Evolutionary conservation across 2,888 invertebrate genomes (phyloP).

Genomic region (Scrobipalpa costella): DNA sequence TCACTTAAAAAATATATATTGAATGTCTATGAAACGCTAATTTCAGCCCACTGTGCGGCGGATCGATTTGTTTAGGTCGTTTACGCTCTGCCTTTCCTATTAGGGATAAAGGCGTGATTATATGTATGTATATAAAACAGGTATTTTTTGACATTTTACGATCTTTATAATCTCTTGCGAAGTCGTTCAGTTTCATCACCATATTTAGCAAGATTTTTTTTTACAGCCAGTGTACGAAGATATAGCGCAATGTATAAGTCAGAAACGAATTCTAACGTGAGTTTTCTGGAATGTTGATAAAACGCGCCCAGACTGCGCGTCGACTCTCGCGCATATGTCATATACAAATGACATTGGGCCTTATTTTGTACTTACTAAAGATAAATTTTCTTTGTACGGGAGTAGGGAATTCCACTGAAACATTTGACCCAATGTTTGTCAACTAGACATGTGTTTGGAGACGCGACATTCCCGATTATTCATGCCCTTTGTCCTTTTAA

Average conservation of each 20-base stretch:
- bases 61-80: no score
- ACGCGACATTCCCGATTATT: slow-evolving; percentile 16
- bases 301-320: slow-evolving; percentile 15
- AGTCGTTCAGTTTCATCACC: no score
- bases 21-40: no score
- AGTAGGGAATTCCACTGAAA: slow-evolving; percentile 19
- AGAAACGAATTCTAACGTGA: neutral
- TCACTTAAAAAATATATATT: no score
- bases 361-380: neutral
- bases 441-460: slow-evolving; percentile 6
- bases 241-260: neutral
- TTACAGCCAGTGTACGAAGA: no score
- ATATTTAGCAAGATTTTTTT: no score
- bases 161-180: no score
- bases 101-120: no score
- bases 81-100: no score
- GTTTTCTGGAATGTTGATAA: slow-evolving; percentile 22
- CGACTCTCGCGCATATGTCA: slow-evolving; percentile 3
- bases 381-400: neutral
- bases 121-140: no score
- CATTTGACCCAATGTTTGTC: slow-evolving; percentile 23
- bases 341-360: neutral
- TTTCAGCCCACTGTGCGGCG: no score
- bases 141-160: no score
- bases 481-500: slow-evolving; percentile 1